These are phyloP conservation scores for Beris morrisii DNA, from an alignment of 2,888 invertebrate species.

Conservation along the genomic window DNA sequence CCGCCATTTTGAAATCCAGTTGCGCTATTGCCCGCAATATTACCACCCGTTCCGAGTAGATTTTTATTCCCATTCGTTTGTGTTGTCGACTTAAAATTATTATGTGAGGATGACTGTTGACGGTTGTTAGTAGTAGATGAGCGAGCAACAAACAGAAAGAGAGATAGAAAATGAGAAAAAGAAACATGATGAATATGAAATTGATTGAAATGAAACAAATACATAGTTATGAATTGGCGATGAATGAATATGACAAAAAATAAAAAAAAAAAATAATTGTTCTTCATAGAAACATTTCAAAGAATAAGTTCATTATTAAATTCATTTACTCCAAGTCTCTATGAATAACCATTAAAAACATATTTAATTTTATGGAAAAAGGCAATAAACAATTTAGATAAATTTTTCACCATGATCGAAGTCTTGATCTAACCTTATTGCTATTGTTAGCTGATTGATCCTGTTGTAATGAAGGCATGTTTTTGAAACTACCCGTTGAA, in stretches of 20 bases:
- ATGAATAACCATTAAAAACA: no score
- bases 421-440: conserved; percentile 32
- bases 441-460: conserved; percentile 40
- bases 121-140: neutral
- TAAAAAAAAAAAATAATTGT: neutral
- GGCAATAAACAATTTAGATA: no score
- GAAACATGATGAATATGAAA: neutral
- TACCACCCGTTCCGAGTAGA: conserved; percentile 34
- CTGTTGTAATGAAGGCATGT: conserved; percentile 49
- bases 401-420: no score
- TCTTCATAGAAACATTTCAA: no score
- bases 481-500: conserved; percentile 44
- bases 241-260: neutral
- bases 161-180: neutral
- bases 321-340: no score
- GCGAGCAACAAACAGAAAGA: neutral
- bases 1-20: conserved; percentile 40
- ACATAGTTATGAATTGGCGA: no score
- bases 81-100: conserved; percentile 41
- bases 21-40: conserved; percentile 24
- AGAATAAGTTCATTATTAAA: no score
- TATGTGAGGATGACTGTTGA: conserved; percentile 41
- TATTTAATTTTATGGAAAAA: no score
- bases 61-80: conserved; percentile 39
- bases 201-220: neutral